Base-by-base conservation (phyloP, 2,888 invertebrate species). In the Troglohyphantes excavatus region DNA sequence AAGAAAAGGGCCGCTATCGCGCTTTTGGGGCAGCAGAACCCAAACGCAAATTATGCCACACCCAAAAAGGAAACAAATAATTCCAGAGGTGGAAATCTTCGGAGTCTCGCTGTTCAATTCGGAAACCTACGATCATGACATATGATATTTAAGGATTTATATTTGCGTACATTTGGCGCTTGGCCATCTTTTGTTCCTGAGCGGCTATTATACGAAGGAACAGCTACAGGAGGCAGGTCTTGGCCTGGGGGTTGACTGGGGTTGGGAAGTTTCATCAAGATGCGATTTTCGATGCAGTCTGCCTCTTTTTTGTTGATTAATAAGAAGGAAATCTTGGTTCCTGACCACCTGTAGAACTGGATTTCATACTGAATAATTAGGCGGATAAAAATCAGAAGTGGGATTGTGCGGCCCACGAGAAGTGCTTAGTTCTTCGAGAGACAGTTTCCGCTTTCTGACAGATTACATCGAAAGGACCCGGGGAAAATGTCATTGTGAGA, bases 131-230 rank as follows among this genome's bases (percentile, higher is more conserved):
- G 88, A 88, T 88, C 82, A 75, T 88, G 88, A 82, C 82, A 82
- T 75, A 89, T 89, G 88, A 89, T 89, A 83, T 89, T 89, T 76
- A 76, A 68, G 82, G 76, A 89, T 88, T 82, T 88, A 81, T 53
- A 76, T 82, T 81, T 67, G 59, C 59, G 65, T 76, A 68, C 59
- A 53, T 59, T 78, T 61, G 75, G 33, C n/a, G 73, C 67, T 65
- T 39, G 68, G 76, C 68, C 68, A 70, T 61, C 88, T 89, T 89
- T 89, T 89, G 88, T 89, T 89, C 63, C n/a, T 70, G 68, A 27
- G 29, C 43, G 75, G 83, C 68, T 68, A 85, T 85, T 78, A 78
- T 76, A 68, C 27, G 67, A 63, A 33, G 65, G n/a, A 11, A 75
- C 53, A 26, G 75, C 67, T 75, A 43, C 46, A 76, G 33, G 65